Conservation (phyloP, 2,113 vertebrate genomes). For the Nipponia nippon region DNA sequence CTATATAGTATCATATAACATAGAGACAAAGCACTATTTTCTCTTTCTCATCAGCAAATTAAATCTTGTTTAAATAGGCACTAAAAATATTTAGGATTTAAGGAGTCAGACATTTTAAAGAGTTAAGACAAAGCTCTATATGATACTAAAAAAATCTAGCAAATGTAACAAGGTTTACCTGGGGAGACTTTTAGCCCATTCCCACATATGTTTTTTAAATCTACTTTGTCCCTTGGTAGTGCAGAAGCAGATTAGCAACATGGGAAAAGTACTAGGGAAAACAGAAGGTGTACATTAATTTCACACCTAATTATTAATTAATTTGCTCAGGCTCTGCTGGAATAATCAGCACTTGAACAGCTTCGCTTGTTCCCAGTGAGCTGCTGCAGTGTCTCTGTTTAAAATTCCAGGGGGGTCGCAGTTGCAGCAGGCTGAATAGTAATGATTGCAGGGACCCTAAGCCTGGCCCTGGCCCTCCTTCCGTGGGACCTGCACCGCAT, state of each 20-base stretch:
- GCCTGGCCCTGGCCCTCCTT: not conserved
- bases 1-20: not conserved
- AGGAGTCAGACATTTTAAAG: not conserved
- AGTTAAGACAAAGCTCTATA: not conserved
- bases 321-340: constrained; percentile 4
- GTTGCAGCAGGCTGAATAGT: not conserved
- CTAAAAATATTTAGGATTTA: not conserved
- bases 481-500: too few relatives aligned
- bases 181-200: not conserved
- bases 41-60: not conserved
- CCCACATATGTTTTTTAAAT: not conserved
- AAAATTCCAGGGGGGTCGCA: not conserved
- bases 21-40: not conserved
- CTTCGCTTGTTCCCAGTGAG: constrained; percentile 3
- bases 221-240: not conserved
- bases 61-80: not conserved
- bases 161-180: not conserved
- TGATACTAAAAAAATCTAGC: not conserved
- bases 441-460: not conserved
- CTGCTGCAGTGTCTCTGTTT: not conserved
- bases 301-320: constrained; percentile 54
- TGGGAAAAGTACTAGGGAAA: not conserved
- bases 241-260: constrained; percentile 6
- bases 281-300: constrained; percentile 46
- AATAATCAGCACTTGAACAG: constrained; percentile 32